These are phyloP conservation scores for Pasiphila rectangulata DNA, from an alignment of 2,888 invertebrate species.

Conservation along the genomic window DNA sequence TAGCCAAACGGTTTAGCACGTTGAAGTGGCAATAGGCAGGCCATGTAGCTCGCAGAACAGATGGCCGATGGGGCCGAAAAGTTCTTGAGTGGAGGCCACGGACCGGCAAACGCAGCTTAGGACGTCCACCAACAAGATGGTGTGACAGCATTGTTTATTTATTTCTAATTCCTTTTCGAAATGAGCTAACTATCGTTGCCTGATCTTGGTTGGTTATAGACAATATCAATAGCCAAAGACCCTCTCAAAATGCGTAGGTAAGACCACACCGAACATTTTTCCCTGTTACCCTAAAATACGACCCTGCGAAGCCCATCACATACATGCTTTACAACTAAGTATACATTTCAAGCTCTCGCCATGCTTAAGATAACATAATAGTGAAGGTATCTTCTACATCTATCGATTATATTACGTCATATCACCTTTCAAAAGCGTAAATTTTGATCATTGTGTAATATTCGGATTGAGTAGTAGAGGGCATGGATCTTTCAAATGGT, in stretches of 20 bases:
- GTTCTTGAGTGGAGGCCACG: too few relatives aligned
- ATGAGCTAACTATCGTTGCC: too few relatives aligned
- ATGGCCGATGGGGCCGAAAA: too few relatives aligned
- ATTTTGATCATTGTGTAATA: slow-evolving; percentile 64
- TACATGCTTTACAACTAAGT: slow-evolving; percentile 18
- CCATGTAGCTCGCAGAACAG: too few relatives aligned
- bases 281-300: slow-evolving; percentile 12
- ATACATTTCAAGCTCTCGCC: slow-evolving; percentile 28
- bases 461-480: slow-evolving; percentile 31
- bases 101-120: too few relatives aligned
- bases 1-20: too few relatives aligned
- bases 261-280: slow-evolving; percentile 7
- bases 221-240: too few relatives aligned
- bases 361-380: slow-evolving; percentile 38
- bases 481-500: slow-evolving; percentile 1
- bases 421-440: slow-evolving; percentile 58
- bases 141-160: too few relatives aligned
- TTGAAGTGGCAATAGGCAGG: too few relatives aligned
- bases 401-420: slow-evolving; percentile 56
- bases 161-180: too few relatives aligned
- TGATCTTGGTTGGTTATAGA: too few relatives aligned
- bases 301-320: slow-evolving; percentile 17
- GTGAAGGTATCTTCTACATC: slow-evolving; percentile 49
- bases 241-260: slow-evolving; percentile 2
- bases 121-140: too few relatives aligned